Evolutionary conservation across 1,140 invertebrate species (phyloP), one percentile per base, ranked within the genome.

Genomic region (Drosophila aff.): DNA sequence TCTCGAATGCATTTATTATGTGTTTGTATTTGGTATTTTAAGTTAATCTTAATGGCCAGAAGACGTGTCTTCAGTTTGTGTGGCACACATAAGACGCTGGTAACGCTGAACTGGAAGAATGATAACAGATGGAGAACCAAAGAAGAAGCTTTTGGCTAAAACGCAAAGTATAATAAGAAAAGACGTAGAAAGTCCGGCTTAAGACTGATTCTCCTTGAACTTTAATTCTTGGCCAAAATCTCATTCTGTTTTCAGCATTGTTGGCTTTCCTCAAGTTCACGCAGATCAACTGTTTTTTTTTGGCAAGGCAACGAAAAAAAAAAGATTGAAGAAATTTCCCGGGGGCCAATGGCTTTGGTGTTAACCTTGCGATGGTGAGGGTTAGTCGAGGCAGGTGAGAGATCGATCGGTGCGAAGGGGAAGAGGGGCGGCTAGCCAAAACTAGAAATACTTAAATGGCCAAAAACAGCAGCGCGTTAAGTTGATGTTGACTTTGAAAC

Each of bases 371-470:
- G 26, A 13, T 23, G 36, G 18, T 38, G 50, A 58, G 63, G 62
- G 57, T 63, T 40, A 40, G 58, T 31, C 38, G 50, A 23, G 38
- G 26, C 49, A 64, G 64, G 55, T 38, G 55, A 66, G 40, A 43
- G 62, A 50, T 49, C 23, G 60, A 38, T 31, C 40, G 59, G 26
- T n/a, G n/a, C 11, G 60, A 26, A 26, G 13, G n/a, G 9, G 31
- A 5, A 26, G 36, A 6, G 66, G 43, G 52, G 69, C 21, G 52
- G 69, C 21, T 73, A 61, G 2, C 80, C 62, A 41, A 85, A 85
- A 85, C 82, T 85, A 86, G 82, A 84, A 75, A 85, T 79, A 86
- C 80, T 85, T 78, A 85, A 85, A 79, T 79, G 28, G 82, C 82
- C 82, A 86, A 85, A 85, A 85, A 85, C 73, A 72, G 60, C 53